A percentile compares a stretch with the other conserved stretches of the same genome.
These are phyloP conservation scores for Umimayanthus chanpuru DNA, from an alignment of 92 coral and sea anemone species.

Conservation along the genomic window DNA sequence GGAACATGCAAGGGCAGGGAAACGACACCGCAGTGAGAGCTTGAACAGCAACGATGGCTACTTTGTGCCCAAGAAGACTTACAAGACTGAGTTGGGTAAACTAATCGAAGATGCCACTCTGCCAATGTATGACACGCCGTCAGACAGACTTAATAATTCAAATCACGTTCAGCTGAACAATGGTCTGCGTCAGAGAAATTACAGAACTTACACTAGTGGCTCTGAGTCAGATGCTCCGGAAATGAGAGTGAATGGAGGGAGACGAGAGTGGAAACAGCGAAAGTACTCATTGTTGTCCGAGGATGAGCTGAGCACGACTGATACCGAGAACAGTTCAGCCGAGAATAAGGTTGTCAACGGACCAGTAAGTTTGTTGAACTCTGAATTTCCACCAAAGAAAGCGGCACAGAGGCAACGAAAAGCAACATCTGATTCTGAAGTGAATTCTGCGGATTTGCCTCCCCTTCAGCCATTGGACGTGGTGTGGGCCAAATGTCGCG, in stretches of 20 bases:
- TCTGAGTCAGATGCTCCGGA: slow-evolving; percentile 89
- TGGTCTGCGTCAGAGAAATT: slow-evolving; percentile 89
- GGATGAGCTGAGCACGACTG: slow-evolving; percentile 94
- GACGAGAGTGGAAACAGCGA: slow-evolving; percentile 81
- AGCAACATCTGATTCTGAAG: slow-evolving; percentile 80
- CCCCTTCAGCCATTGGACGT: slow-evolving; percentile 89
- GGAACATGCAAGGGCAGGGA: slow-evolving; percentile 60
- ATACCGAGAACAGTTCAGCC: slow-evolving; percentile 88
- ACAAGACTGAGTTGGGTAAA: slow-evolving; percentile 86
- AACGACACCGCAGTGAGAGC: slow-evolving; percentile 69
- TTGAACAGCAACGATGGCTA: slow-evolving; percentile 62
- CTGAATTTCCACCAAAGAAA: slow-evolving; percentile 61
- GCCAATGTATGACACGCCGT: slow-evolving; percentile 82
- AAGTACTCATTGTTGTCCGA: slow-evolving; percentile 83
- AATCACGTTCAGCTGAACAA: slow-evolving; percentile 79
- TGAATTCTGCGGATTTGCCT: slow-evolving; percentile 70
- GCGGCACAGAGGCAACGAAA: slow-evolving; percentile 73
- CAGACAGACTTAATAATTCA: slow-evolving; percentile 57
- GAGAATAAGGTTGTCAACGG: slow-evolving; percentile 83
- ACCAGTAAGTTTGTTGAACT: slow-evolving; percentile 60
- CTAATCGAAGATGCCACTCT: slow-evolving; percentile 88
- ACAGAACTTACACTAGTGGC: slow-evolving; percentile 94
- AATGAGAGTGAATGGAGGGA: slow-evolving; percentile 77
- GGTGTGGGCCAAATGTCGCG: slow-evolving; percentile 99
- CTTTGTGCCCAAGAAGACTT: slow-evolving; percentile 70